Evolutionary conservation across 2,888 invertebrate species (phyloP), one percentile per base, ranked within the genome.

Genomic region (Amblyjoppa fuscipennis): DNA sequence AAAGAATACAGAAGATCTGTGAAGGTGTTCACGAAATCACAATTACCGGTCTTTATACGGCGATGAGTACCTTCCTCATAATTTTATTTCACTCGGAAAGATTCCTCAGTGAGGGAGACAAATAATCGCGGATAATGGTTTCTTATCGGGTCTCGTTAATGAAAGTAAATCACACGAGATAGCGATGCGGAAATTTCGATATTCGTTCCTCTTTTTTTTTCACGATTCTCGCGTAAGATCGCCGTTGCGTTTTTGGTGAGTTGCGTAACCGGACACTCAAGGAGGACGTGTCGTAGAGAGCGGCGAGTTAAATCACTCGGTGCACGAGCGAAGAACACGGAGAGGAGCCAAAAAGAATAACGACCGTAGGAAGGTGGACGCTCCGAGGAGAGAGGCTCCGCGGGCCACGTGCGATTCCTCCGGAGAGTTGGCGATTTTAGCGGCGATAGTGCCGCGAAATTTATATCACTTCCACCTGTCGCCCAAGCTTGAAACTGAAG

Each of bases 391-490:
- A 25, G 64, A 34, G 31, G 51, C 41, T 38, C 16, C 7, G 20
- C 4, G 41, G 77, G 53, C 68, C 77, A 79, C 61, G 11, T 73
- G 49, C 64, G 68, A 79, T 28, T 83, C 74, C 69, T 41, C 31
- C 34, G 64, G 74, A 79, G 53, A 78, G 75, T 64, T 84, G 80
- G 90, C 85, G 91, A 91, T 91, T 88, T 64, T 78, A 76, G 84
- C 90, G 90, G 64, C 87, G 91, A 91, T 91, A 91, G 83, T 79
- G 49, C 13, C 45, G 74, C 69, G 64, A 83, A 87, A 91, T 91
- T 91, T 91, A 92, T 91, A 85, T 88, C 87, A 66, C 84, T 79
- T 85, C 83, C 91, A 90, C 89, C 90, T 90, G 91, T 89, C 89
- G 73, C 49, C 20, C 69, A 80, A 75, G 61, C 49, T 51, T 75